Evolutionary conservation across 2,888 invertebrate species (phyloP), one percentile per base, ranked within the genome.

Genomic region (Xestia ashworthii): DNA sequence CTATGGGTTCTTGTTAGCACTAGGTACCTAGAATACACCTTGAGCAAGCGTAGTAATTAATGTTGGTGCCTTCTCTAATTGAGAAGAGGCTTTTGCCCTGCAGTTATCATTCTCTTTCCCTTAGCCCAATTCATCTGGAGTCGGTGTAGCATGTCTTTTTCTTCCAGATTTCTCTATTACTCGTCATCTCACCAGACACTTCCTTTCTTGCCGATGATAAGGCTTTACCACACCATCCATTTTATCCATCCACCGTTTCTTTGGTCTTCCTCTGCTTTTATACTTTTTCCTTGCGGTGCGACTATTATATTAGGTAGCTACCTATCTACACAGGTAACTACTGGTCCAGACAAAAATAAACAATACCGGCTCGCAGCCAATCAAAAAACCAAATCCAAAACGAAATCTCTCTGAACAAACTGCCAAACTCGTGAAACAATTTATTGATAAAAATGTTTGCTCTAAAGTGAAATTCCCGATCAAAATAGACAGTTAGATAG

Each of bases 381-480:
- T 19, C 46, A 44, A 58, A 8, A 46, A 38, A 69, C 5, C 16
- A 60, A 64, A 53, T 0, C 0, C 41, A 6, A 46, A 46, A 76
- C 32, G 22, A 41, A 65, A 67, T 22, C 46, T 67, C 50, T 67
- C 48, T 53, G 55, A 80, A 83, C 38, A 62, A 80, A 84, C 84
- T 80, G 46, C 67, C 25, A 84, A 74, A 69, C 19, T 62, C 76
- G 62, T 55, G 48, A 69, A 68, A 69, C 60, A 58, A 74, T 77
- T 77, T 58, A 71, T 75, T 86, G 78, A 53, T 55, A 74, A 73
- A 80, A 77, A 83, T 76, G 60, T 83, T 80, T 46, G 74, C n/a
- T 73, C 44, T 74, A 76, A 74, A 86, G 76, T 84, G 77, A 86
- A 86, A 86, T 81, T 74, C 55, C 55, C 81, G 71, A 81, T 74